Evolutionary conservation across 2,113 vertebrate species (phyloP).

Genomic region (Corythornis vintsioides): DNA sequence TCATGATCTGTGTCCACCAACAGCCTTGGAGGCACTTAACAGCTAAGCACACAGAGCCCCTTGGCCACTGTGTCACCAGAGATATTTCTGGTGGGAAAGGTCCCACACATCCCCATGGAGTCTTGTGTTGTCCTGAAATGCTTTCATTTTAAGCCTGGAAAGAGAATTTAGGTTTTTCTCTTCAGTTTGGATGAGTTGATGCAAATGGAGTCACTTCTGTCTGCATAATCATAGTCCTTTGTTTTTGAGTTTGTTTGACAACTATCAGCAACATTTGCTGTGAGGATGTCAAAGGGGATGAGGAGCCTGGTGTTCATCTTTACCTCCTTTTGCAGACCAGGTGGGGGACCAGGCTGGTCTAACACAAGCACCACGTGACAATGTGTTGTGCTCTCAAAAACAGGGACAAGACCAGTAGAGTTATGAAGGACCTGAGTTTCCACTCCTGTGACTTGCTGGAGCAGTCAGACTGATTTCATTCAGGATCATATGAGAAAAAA

Average conservation of each 20-base stretch:
- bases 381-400: neutral
- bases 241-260: neutral
- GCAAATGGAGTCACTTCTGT: neutral
- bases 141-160: neutral
- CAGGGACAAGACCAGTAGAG: neutral
- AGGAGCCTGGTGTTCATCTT: neutral
- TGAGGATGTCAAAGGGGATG: neutral
- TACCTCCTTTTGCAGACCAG: neutral
- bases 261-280: neutral
- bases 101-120: rapidly evolving
- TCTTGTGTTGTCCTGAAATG: neutral
- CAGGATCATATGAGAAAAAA: neutral
- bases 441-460: neutral
- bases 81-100: neutral
- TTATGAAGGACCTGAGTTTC: neutral
- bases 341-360: neutral
- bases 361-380: neutral
- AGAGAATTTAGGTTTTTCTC: neutral
- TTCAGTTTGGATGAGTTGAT: neutral
- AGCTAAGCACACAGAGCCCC: neutral
- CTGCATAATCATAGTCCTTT: neutral
- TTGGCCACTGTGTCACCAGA: rapidly evolving
- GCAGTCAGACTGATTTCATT: neutral
- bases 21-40: neutral
- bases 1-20: neutral